phyloP scores from a whole-genome alignment of 2,797 vertebrate genomes.

The Graptemys geographica region DNA sequence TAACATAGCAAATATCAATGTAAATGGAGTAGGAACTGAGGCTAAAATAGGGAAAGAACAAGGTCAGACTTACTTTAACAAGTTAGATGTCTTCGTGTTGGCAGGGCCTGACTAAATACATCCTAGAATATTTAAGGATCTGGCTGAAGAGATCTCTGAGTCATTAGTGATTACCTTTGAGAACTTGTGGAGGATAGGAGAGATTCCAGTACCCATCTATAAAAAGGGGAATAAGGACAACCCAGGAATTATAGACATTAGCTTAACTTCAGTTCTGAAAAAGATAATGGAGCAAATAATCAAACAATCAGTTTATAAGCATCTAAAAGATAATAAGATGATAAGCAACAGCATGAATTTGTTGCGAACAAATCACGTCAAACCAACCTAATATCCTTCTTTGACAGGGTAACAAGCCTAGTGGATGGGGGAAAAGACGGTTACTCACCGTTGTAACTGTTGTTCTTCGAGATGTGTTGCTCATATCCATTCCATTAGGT shows the following conservation, averaged over 20 bases:
- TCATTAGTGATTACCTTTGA: not conserved
- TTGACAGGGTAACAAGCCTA: not conserved
- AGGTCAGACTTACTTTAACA: not conserved
- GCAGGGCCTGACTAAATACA: not conserved
- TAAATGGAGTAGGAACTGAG: not conserved
- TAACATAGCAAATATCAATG: not conserved
- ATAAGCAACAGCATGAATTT: not conserved
- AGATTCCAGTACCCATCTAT: not conserved
- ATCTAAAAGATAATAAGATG: not conserved
- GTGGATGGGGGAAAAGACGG: not conserved
- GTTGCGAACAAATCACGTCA: not conserved
- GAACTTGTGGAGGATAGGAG: not conserved
- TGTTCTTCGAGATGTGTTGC: no score
- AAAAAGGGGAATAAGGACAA: not conserved
- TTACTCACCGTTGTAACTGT: no score
- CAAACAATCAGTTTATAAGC: not conserved
- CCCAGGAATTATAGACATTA: not conserved
- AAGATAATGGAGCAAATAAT: not conserved
- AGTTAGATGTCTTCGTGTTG: not conserved
- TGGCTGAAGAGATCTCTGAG: not conserved
- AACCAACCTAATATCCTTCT: not conserved
- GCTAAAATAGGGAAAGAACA: not conserved
- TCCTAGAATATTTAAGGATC: not conserved
- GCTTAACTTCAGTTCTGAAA: not conserved
- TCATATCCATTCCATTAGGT: no score